phyloP scores from a whole-genome alignment of 2,797 vertebrate genomes.

The Iguana delicatissima region DNA sequence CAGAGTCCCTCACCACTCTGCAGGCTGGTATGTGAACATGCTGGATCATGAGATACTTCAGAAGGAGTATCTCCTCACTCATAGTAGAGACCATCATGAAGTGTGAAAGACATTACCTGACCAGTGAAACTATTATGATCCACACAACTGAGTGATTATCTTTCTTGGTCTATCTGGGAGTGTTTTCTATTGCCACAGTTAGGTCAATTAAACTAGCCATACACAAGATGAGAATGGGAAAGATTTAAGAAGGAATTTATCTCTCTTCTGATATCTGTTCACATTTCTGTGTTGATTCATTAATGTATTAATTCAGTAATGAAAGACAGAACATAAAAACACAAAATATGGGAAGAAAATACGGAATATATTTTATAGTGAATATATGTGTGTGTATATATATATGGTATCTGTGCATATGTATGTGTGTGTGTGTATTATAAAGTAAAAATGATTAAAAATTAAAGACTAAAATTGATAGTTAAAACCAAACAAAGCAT shows the following conservation, averaged over 20 bases:
- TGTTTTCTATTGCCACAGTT: neutral
- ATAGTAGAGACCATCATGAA: neutral
- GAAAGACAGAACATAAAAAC: neutral
- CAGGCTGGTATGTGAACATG: conserved; percentile 89
- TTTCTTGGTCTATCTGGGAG: neutral
- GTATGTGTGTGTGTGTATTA: neutral
- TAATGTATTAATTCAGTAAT: neutral
- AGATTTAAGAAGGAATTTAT: neutral
- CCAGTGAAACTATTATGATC: neutral
- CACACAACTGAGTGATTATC: too few species aligned
- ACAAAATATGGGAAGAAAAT: too few species aligned
- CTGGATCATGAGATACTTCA: neutral
- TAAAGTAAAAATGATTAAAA: neutral
- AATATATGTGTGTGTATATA: neutral
- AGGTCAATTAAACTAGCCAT: neutral
- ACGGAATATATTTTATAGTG: too few species aligned
- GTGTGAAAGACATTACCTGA: neutral
- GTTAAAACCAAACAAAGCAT: neutral
- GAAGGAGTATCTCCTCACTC: too few species aligned
- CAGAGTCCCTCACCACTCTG: conserved; percentile 94
- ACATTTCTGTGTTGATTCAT: neutral
- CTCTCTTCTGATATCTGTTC: neutral
- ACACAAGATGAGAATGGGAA: neutral
- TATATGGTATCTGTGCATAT: too few species aligned
- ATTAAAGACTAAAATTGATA: neutral